Evolutionary conservation across 2,113 vertebrate species (phyloP).

Genomic region (Echinops telfairi): DNA sequence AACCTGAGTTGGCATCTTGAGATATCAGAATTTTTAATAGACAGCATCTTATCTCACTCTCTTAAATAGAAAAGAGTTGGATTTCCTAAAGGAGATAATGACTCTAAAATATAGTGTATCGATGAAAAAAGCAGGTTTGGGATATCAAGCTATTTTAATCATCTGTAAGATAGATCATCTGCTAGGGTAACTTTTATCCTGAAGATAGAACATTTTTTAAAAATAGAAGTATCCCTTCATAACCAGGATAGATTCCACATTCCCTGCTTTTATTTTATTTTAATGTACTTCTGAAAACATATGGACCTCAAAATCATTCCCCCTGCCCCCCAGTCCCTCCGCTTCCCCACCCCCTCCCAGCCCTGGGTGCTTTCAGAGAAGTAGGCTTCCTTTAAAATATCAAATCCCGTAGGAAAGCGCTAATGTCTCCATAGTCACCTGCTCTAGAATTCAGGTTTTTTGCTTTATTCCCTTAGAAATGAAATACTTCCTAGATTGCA

Average conservation of each 20-base stretch:
- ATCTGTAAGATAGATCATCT: slow-evolving; percentile 36
- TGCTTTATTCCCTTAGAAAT: slow-evolving; percentile 33
- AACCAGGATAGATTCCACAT: neutral
- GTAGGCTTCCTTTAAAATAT: neutral
- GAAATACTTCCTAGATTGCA: neutral
- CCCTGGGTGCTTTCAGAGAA: slow-evolving; percentile 18
- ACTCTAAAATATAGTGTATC: neutral
- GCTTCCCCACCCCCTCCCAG: too few relatives aligned
- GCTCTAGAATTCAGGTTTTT: neutral
- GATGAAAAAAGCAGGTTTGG: slow-evolving; percentile 27
- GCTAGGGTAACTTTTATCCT: neutral
- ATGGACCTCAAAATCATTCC: neutral
- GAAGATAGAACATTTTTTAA: slow-evolving; percentile 47
- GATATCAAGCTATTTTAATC: slow-evolving; percentile 18
- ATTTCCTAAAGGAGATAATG: slow-evolving; percentile 35
- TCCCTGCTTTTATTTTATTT: slow-evolving; percentile 39
- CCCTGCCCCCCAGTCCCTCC: neutral
- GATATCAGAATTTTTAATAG: slow-evolving; percentile 4
- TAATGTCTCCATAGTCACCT: slow-evolving; percentile 29
- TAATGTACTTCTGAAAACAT: neutral
- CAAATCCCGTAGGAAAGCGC: slow-evolving; percentile 24
- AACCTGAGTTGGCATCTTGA: slow-evolving; percentile 27
- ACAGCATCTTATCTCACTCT: slow-evolving; percentile 26
- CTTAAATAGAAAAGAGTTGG: slow-evolving; percentile 52
- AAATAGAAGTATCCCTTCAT: neutral